Evolutionary conservation across 2,888 invertebrate species (phyloP), one percentile per base, ranked within the genome.

Genomic region (Neocrepidodera transversa): DNA sequence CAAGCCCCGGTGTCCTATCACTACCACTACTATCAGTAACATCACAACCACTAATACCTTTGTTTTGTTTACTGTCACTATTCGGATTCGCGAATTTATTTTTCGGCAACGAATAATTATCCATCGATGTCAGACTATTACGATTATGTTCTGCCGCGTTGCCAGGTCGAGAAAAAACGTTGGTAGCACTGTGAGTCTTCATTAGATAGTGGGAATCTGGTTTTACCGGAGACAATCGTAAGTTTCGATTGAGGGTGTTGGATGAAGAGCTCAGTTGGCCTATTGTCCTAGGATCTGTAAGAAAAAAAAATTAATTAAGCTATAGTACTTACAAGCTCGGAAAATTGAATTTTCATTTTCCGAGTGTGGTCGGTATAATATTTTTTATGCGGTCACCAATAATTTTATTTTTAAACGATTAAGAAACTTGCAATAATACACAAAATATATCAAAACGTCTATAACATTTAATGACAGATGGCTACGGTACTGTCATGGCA

Each of bases 131-230:
- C 35, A 74, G 68, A 66, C 75, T 75, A 66, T 75, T 75, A 38
- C 74, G 65, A 48, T 60, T 65, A 43, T 66, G 56, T 32, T 68
- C 63, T 8, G 45, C 3, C 3, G 63, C 30, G 57, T 65, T 42
- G 56, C 57, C 26, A 18, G 64, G 70, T 55, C 76, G 71, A 7
- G 73, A 57, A 63, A 76, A 78, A 35, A 80, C 79, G 61, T 79
- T 79, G 20, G 77, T 78, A 49, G 79, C 79, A 71, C 79, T 79
- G 65, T 78, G 76, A 14, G 79, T 79, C 70, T 80, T 79, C 48
- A 73, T 75, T 17, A 79, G 74, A 30, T 71, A 64, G 47, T 70
- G 73, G 17, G 70, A 58, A 14, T 73, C 71, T 4, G 52, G 30
- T 55, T 48, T 56, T 13, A 45, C 68, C 26, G 69, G 56, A 10